Conservation (phyloP, 2,888 invertebrate species). For the Chaitophorus viminalis region DNA sequence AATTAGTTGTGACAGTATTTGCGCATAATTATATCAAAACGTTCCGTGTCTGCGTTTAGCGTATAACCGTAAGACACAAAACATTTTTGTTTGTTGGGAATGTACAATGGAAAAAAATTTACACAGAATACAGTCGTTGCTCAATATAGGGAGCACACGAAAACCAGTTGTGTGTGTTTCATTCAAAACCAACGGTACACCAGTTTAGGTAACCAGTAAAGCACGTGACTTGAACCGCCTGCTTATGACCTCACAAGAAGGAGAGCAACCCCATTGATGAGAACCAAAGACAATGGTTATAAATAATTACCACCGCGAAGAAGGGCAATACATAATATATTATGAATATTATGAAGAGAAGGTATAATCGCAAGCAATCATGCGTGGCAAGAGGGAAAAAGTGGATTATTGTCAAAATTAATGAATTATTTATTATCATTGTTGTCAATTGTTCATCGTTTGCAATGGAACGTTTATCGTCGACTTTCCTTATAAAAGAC, state of each 20-base stretch:
- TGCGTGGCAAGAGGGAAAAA: not conserved
- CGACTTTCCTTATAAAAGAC: not conserved
- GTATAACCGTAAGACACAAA: not conserved
- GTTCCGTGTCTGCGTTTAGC: not conserved
- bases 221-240: constrained; percentile 60
- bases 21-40: not conserved
- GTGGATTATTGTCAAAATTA: not conserved
- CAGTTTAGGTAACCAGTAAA: constrained; percentile 60
- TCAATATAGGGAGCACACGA: constrained; percentile 57
- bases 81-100: not conserved
- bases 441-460: not conserved
- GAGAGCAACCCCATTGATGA: constrained; percentile 38
- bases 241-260: constrained; percentile 58
- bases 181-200: constrained; percentile 61
- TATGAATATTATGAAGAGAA: not conserved
- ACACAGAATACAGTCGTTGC: constrained; percentile 18
- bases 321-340: not conserved
- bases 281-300: constrained; percentile 26
- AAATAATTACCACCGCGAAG: constrained; percentile 9
- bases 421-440: too few species aligned
- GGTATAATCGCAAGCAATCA: not conserved
- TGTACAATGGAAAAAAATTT: not conserved
- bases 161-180: constrained; percentile 57
- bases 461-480: not conserved
- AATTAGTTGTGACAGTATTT: not conserved